These are phyloP conservation scores for Camarhynchus parvulus DNA, from an alignment of 2,113 vertebrate species.

Conservation along the genomic window DNA sequence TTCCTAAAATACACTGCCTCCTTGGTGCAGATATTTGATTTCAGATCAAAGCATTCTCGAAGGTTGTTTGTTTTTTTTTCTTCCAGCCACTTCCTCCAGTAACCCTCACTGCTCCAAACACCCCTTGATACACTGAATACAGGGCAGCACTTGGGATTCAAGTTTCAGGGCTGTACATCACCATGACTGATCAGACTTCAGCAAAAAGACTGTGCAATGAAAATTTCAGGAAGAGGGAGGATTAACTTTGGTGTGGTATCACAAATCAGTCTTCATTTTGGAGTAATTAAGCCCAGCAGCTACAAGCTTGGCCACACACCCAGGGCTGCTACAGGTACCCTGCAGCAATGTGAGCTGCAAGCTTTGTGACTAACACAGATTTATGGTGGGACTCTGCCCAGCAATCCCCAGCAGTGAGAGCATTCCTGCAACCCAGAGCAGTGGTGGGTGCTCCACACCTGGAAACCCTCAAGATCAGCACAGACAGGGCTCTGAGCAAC, in stretches of 20 bases:
- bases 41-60: constrained; percentile 27
- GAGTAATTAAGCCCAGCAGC: neutral
- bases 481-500: neutral
- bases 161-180: neutral
- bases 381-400: neutral
- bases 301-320: neutral
- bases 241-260: neutral
- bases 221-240: neutral
- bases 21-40: neutral
- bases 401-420: neutral
- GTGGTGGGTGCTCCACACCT: neutral
- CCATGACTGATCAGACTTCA: neutral
- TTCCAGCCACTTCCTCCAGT: neutral
- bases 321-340: neutral
- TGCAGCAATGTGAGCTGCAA: neutral
- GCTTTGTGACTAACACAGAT: neutral
- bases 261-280: neutral
- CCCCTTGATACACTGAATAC: neutral
- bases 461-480: neutral
- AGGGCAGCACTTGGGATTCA: rapidly evolving
- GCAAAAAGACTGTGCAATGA: neutral
- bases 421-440: neutral
- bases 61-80: neutral
- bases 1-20: neutral
- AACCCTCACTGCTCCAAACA: neutral